Percentiles rank a stretch among this genome's conserved stretches.
Evolutionary conservation across 2,797 vertebrate species (phyloP).

Genomic region (Rhynchotus rufescens): DNA sequence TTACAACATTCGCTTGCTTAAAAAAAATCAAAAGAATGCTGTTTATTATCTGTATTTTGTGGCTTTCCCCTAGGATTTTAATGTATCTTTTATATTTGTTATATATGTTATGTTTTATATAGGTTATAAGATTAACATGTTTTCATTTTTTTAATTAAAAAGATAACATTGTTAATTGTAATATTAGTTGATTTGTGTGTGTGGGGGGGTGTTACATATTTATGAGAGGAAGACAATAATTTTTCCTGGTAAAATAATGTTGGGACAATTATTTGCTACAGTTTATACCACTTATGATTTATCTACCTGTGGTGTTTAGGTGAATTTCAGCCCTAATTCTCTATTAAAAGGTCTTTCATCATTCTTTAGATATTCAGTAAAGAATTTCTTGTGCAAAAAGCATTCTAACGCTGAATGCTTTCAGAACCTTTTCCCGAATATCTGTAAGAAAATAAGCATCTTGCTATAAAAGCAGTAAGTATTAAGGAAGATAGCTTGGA

Average conservation of each 20-base stretch:
- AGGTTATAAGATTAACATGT: neutral
- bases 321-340: constrained; percentile 64
- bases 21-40: neutral
- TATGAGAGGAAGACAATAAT: constrained; percentile 11
- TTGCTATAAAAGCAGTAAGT: neutral
- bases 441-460: constrained; percentile 41
- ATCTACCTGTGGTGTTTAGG: constrained; percentile 48
- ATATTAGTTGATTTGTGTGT: neutral
- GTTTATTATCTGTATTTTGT: neutral
- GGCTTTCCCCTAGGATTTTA: neutral
- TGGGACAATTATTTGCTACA: constrained; percentile 60
- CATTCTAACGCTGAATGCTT: constrained; percentile 3
- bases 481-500: constrained; percentile 2
- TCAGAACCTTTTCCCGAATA: constrained; percentile 22
- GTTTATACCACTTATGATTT: constrained; percentile 42
- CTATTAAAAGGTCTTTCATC: constrained; percentile 51
- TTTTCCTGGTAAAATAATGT: constrained; percentile 40
- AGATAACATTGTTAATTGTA: neutral
- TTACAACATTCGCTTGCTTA: neutral
- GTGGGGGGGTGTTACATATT: neutral
- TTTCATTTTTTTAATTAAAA: constrained; percentile 22
- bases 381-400: constrained; percentile 38
- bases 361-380: constrained; percentile 65
- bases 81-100: neutral
- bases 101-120: too few relatives aligned